Percentiles rank a stretch among this genome's conserved stretches.
These are phyloP conservation scores for Lerista edwardsae DNA, from an alignment of 2,797 vertebrate genomes.

Conservation along the genomic window DNA sequence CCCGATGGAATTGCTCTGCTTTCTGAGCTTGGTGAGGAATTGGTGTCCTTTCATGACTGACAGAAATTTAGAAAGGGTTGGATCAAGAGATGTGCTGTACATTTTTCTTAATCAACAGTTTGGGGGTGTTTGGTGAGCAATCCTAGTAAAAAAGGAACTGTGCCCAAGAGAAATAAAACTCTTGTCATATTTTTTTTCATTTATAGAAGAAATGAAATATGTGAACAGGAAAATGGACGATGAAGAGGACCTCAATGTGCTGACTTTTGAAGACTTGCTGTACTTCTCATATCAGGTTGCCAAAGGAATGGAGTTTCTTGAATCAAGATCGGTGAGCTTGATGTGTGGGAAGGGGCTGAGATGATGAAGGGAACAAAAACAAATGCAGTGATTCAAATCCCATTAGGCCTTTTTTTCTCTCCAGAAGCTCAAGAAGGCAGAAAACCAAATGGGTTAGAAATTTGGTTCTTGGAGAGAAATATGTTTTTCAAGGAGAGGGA, in stretches of 20 bases:
- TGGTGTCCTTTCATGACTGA: slow-evolving; percentile 29
- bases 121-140: background rate
- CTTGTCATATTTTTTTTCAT: slow-evolving; percentile 38
- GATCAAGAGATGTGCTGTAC: no score
- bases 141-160: background rate
- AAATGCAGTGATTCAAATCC: background rate
- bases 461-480: background rate
- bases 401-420: background rate
- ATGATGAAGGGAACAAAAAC: background rate
- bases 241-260: slow-evolving; percentile 84
- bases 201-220: slow-evolving; percentile 68
- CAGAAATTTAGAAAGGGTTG: background rate
- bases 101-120: background rate
- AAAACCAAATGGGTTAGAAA: background rate
- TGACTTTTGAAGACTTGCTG: slow-evolving; percentile 93
- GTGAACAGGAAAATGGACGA: slow-evolving; percentile 71
- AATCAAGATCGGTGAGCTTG: slow-evolving; percentile 87
- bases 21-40: slow-evolving; percentile 69
- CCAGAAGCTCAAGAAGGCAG: background rate
- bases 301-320: slow-evolving; percentile 98
- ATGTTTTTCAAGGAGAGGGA: background rate
- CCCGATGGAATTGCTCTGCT: slow-evolving; percentile 47
- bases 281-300: slow-evolving; percentile 94
- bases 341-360: slow-evolving; percentile 19
- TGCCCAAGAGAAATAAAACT: slow-evolving; percentile 15